These are phyloP conservation scores for Sesamia inferens DNA, from an alignment of 2,888 invertebrate genomes.

Conservation along the genomic window DNA sequence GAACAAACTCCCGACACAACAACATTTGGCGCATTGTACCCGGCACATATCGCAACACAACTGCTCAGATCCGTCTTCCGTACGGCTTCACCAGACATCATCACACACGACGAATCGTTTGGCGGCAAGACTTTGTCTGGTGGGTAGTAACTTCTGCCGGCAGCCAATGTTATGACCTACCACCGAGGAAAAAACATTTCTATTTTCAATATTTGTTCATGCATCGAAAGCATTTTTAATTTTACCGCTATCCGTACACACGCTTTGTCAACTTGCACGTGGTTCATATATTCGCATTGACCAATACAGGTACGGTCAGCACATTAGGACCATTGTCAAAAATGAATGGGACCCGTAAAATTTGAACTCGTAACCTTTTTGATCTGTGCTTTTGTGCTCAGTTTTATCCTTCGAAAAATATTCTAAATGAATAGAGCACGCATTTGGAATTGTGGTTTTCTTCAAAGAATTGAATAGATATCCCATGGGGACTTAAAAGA, in stretches of 20 bases:
- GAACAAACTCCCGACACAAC: no score
- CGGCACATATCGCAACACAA: no score
- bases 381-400: slow-evolving; percentile 53
- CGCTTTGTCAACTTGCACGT: not conserved
- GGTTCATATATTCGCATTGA: slow-evolving; percentile 21
- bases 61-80: no score
- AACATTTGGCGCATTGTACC: no score
- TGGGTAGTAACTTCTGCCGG: no score
- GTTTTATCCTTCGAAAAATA: slow-evolving; percentile 26
- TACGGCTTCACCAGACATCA: no score
- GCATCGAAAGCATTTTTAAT: not conserved
- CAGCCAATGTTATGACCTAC: no score
- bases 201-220: no score
- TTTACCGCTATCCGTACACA: slow-evolving; percentile 10
- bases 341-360: slow-evolving; percentile 59
- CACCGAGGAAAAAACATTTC: no score
- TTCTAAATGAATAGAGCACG: slow-evolving; percentile 17
- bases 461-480: slow-evolving; percentile 6
- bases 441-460: slow-evolving; percentile 36
- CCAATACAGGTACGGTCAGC: slow-evolving; percentile 32
- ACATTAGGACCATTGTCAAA: slow-evolving; percentile 52
- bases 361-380: slow-evolving; percentile 56
- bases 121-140: no score
- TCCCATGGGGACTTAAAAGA: not conserved
- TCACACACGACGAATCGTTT: no score